phyloP scores from a whole-genome alignment of 2,888 invertebrate genomes.

The Rhaphigaster nebulosa region DNA sequence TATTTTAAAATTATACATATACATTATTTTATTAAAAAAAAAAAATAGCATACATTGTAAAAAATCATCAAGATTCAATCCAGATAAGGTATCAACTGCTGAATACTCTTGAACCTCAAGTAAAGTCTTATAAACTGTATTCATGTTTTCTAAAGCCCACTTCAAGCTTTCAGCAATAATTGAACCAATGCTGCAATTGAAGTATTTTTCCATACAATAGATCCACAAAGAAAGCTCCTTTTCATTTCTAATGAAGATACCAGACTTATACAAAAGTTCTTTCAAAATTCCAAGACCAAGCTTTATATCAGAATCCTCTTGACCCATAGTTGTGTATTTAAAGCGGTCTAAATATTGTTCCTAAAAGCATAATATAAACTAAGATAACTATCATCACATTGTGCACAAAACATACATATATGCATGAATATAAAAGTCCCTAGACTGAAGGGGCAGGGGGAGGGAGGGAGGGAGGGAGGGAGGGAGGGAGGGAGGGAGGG shows the following conservation, averaged over 20 bases:
- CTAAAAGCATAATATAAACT: neutral
- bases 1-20: neutral
- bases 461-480: no score
- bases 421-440: neutral
- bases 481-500: no score
- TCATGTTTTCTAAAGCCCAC: slow-evolving; percentile 55
- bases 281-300: slow-evolving; percentile 47
- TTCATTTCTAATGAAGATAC: slow-evolving; percentile 50
- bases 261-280: slow-evolving; percentile 51
- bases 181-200: slow-evolving; percentile 48
- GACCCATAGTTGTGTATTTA: slow-evolving; percentile 22
- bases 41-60: slow-evolving; percentile 42
- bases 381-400: neutral
- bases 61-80: slow-evolving; percentile 51
- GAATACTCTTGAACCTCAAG: slow-evolving; percentile 49
- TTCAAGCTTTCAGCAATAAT: slow-evolving; percentile 53
- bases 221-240: slow-evolving; percentile 62
- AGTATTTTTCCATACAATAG: slow-evolving; percentile 57
- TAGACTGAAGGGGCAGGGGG: no score
- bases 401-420: neutral
- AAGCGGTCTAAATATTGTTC: slow-evolving; percentile 37
- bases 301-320: neutral
- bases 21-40: neutral
- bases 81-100: neutral
- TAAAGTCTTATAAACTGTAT: slow-evolving; percentile 38